Evolutionary conservation across 2,888 invertebrate genomes (phyloP).

Genomic region (Tortricodes alternella): DNA sequence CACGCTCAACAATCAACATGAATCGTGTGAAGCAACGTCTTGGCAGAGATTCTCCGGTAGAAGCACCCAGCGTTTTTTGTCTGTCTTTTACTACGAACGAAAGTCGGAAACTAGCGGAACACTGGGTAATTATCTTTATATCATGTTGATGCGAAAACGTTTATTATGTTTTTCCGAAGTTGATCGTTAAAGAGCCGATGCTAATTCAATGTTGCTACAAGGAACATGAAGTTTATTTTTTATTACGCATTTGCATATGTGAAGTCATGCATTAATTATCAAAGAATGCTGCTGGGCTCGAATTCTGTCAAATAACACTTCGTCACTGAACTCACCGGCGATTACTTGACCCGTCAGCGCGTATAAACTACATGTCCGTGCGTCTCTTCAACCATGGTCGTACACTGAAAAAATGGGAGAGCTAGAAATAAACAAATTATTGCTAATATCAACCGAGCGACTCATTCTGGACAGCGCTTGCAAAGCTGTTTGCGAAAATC

Average conservation of each 20-base stretch:
- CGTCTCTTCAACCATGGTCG: no score
- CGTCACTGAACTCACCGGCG: no score
- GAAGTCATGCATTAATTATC: background rate
- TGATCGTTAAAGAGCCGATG: background rate
- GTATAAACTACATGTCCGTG: no score
- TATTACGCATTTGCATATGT: background rate
- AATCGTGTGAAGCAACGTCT: background rate
- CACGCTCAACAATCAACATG: no score
- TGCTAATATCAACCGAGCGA: no score
- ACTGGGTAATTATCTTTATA: slow-evolving; percentile 16
- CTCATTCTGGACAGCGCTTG: no score
- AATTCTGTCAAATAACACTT: no score
- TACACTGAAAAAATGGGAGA: no score
- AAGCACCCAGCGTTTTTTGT: slow-evolving; percentile 11
- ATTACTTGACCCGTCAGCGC: no score
- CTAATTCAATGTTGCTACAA: background rate
- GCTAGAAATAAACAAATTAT: no score
- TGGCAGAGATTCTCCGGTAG: background rate
- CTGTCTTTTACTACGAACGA: slow-evolving; percentile 17
- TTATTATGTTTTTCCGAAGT: slow-evolving; percentile 12
- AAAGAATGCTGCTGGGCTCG: no score
- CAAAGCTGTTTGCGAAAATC: no score
- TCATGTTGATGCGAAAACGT: slow-evolving; percentile 19
- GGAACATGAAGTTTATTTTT: slow-evolving; percentile 11
- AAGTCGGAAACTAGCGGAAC: slow-evolving; percentile 29